Conservation (phyloP, 2,797 vertebrate genomes). For the Melanogrammus aeglefinus region DNA sequence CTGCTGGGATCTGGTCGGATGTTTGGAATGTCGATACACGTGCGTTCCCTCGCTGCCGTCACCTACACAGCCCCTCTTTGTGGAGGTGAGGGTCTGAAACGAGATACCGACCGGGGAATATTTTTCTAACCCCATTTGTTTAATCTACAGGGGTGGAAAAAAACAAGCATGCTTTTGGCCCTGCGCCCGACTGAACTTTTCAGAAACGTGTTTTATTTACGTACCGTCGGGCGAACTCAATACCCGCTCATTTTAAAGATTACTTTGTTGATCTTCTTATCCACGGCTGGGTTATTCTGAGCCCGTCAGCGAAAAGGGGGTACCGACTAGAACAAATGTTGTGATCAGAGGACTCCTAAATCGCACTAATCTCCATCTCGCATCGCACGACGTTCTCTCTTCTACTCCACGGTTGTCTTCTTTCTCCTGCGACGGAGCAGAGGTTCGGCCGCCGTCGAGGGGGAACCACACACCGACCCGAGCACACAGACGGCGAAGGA, state of each 20-base stretch:
- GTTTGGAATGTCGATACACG: constrained; percentile 35
- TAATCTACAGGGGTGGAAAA: background rate
- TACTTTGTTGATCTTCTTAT: background rate
- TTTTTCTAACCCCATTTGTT: background rate
- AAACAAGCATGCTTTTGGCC: background rate
- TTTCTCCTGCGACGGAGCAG: background rate
- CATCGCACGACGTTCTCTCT: background rate
- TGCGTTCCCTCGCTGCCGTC: constrained; percentile 13
- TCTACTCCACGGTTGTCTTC: background rate
- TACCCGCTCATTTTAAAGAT: background rate
- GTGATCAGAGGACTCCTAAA: background rate
- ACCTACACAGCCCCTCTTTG: background rate
- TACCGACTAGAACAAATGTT: background rate
- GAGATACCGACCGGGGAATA: background rate
- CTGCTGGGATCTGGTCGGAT: constrained; percentile 26
- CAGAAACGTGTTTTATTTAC: constrained; percentile 1
- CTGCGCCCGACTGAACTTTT: constrained; percentile 5
- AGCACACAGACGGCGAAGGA: background rate
- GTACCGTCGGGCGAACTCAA: background rate
- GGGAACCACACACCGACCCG: too few species aligned
- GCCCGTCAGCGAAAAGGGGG: background rate
- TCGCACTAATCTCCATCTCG: background rate
- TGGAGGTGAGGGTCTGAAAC: background rate
- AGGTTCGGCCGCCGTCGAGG: background rate
- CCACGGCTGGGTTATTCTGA: background rate